Conservation (phyloP, 2,113 vertebrate species). For the human (Homo sapiens) region GRCh38 chr4:154818001-154818500, state of each 20-base stretch:
- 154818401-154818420: not conserved
- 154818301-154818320: not conserved
- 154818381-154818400: not conserved
- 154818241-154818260: not conserved
- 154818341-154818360: not conserved
- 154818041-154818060: not conserved
- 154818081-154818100: not conserved
- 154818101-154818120: not conserved
- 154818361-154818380: not conserved
- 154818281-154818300: not conserved
- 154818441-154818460: not conserved
- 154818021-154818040: not conserved
- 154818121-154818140: not conserved
- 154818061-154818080: not conserved
- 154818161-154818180: constrained; percentile 5
- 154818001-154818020: not conserved
- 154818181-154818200: not conserved
- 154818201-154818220: not conserved
- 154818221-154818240: not conserved
- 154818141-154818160: not conserved
- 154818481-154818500: no score
- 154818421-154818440: not conserved
- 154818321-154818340: not conserved
- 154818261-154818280: not conserved
- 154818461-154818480: not conserved